Evolutionary conservation across 2,888 invertebrate genomes (phyloP).

Genomic region (Polydrusus pterygomalis): DNA sequence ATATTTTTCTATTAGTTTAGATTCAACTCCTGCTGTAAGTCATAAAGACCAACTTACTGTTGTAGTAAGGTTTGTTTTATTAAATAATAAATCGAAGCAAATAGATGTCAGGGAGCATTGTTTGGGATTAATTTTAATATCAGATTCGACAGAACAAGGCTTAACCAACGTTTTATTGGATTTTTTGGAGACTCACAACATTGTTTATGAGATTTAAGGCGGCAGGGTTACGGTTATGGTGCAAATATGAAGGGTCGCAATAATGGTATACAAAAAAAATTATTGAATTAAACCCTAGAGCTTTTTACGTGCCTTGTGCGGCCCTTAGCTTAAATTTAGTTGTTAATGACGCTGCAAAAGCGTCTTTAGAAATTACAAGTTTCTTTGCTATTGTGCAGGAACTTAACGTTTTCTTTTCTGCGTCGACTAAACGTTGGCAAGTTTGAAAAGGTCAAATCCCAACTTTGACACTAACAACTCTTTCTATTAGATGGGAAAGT

Average conservation of each 20-base stretch:
- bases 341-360: constrained; percentile 15
- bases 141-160: constrained; percentile 20
- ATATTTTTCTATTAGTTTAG: not conserved
- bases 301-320: constrained; percentile 2
- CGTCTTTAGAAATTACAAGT: constrained; percentile 37
- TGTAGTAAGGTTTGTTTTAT: constrained; percentile 24
- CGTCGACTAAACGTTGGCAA: constrained; percentile 25
- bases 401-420: constrained; percentile 3
- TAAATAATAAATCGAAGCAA: constrained; percentile 26
- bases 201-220: constrained; percentile 24
- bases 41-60: constrained; percentile 15
- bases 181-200: constrained; percentile 37
- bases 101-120: constrained; percentile 12
- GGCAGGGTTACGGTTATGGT: constrained; percentile 30
- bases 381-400: constrained; percentile 19
- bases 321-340: not conserved
- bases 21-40: too few species aligned
- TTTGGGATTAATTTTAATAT: constrained; percentile 16
- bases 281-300: not conserved
- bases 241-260: constrained; percentile 32
- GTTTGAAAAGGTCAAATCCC: constrained; percentile 18
- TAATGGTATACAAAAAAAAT: constrained; percentile 31
- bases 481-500: constrained; percentile 11
- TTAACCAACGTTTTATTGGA: constrained; percentile 30
- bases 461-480: constrained; percentile 8